Conservation (phyloP, 2,888 invertebrate species). For the Perizoma affinitatum region DNA sequence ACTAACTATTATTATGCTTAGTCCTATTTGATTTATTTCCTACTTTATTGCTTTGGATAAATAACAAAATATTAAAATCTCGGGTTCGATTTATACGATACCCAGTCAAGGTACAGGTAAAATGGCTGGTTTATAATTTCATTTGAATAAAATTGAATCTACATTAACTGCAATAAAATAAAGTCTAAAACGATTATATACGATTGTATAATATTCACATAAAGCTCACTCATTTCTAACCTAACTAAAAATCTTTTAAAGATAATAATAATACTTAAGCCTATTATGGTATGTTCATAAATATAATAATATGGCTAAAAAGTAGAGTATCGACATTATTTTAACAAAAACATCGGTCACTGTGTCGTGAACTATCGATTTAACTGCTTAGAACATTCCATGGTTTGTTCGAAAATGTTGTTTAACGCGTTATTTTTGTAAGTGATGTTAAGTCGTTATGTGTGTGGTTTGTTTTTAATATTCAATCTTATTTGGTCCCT, state of each 20-base stretch:
- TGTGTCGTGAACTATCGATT: constrained; percentile 56
- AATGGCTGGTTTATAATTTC: constrained; percentile 75
- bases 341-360: constrained; percentile 60
- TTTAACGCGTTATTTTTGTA: constrained; percentile 66
- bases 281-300: constrained; percentile 84
- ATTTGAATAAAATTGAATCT: constrained; percentile 63
- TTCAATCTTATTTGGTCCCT: constrained; percentile 81
- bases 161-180: constrained; percentile 61
- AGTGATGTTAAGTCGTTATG: constrained; percentile 73
- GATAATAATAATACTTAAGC: constrained; percentile 80
- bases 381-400: constrained; percentile 71
- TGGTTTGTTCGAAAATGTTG: constrained; percentile 56
- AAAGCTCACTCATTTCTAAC: constrained; percentile 82
- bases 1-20: constrained; percentile 73
- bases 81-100: constrained; percentile 45
- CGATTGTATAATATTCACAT: constrained; percentile 68
- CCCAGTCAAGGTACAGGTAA: constrained; percentile 69
- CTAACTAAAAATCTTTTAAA: constrained; percentile 80
- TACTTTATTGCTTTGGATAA: constrained; percentile 78
- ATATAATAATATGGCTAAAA: constrained; percentile 82
- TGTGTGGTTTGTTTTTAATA: constrained; percentile 51
- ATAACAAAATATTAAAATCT: constrained; percentile 70
- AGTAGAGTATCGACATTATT: constrained; percentile 70
- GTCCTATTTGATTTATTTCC: constrained; percentile 66
- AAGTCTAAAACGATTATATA: constrained; percentile 67